Conservation (phyloP, 2,888 invertebrate species). For the Acrobeloides nanus region DNA sequence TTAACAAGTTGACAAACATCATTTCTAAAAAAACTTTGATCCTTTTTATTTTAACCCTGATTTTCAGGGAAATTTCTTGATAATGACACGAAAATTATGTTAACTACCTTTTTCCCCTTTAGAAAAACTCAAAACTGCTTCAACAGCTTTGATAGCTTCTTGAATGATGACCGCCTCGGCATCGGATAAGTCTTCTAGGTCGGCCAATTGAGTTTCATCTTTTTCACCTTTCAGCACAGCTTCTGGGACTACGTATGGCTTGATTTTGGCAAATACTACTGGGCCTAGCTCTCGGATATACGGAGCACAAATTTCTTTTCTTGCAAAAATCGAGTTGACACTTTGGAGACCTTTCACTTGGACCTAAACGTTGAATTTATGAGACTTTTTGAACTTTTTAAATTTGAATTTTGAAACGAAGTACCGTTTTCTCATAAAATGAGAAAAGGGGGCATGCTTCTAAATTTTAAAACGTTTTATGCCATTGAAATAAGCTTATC, state of each 20-base stretch:
- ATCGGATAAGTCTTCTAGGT: constrained; percentile 62
- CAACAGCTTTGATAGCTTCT: constrained; percentile 69
- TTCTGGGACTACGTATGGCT: constrained; percentile 19
- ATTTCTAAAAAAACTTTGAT: constrained; percentile 68
- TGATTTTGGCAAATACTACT: constrained; percentile 60
- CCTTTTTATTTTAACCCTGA: constrained; percentile 62
- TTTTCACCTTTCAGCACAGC: constrained; percentile 4
- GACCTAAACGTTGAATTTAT: constrained; percentile 62
- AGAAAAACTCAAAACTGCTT: constrained; percentile 68
- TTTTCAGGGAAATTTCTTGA: background rate
- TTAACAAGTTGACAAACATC: constrained; percentile 77
- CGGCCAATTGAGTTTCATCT: constrained; percentile 63
- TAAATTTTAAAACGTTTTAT: too few relatives aligned
- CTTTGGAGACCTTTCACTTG: constrained; percentile 73
- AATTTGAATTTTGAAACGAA: too few relatives aligned
- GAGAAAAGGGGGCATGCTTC: too few relatives aligned
- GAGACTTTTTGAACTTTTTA: too few relatives aligned
- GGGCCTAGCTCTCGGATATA: constrained; percentile 76
- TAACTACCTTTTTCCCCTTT: constrained; percentile 64
- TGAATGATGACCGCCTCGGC: constrained; percentile 67
- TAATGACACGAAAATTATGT: constrained; percentile 2
- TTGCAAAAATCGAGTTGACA: constrained; percentile 68
- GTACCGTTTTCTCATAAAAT: too few relatives aligned
- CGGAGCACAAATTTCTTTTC: constrained; percentile 67
- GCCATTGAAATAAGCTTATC: too few relatives aligned